A percentile compares a stretch with the other conserved stretches of the same genome.
Conservation (phyloP, 2,113 vertebrate genomes). For the Chaetops frenatus region DNA sequence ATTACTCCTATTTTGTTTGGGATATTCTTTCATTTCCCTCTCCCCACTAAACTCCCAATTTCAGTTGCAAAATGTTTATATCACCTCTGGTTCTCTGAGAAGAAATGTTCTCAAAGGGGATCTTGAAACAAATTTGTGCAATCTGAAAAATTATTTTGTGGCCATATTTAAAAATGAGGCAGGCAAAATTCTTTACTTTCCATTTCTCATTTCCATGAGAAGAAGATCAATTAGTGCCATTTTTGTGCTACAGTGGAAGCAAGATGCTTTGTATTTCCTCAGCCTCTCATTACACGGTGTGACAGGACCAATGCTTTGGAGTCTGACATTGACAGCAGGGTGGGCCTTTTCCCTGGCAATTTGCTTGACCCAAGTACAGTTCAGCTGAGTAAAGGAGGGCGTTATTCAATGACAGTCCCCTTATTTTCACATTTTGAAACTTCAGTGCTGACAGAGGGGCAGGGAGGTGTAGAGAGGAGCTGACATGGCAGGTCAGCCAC, state of each 20-base stretch:
- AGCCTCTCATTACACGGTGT: neutral
- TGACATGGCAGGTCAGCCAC: neutral
- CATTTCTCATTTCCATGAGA: neutral
- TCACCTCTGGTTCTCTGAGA: neutral
- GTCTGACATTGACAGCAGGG: neutral
- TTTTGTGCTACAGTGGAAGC: neutral
- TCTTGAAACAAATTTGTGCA: neutral
- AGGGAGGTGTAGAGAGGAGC: neutral
- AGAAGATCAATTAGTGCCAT: neutral
- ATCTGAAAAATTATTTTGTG: neutral
- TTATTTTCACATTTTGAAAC: neutral
- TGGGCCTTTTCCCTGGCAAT: neutral
- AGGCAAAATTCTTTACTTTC: neutral
- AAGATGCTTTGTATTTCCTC: neutral
- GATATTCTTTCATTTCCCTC: neutral
- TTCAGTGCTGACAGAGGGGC: neutral
- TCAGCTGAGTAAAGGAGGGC: neutral
- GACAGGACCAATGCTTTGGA: neutral
- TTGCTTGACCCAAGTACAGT: neutral
- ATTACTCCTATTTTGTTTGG: neutral
- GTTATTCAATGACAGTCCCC: neutral
- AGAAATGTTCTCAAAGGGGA: neutral
- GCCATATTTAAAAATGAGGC: neutral
- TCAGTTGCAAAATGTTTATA: neutral
- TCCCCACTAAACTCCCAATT: neutral